phyloP scores from a whole-genome alignment of 2,797 vertebrate genomes.

The Lepilemur septentrionalis region DNA sequence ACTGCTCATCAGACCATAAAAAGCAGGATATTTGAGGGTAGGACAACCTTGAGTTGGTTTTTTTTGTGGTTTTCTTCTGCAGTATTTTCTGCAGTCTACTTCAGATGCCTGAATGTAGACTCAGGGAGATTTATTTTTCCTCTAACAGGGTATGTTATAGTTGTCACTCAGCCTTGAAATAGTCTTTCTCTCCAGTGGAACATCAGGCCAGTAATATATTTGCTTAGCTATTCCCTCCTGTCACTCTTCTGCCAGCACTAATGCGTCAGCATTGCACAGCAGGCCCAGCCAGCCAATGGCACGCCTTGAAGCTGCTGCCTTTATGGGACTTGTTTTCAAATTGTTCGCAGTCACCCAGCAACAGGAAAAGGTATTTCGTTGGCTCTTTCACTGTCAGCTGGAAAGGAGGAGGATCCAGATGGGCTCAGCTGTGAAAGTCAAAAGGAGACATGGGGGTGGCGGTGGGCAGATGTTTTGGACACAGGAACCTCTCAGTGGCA shows the following conservation, averaged over 20 bases:
- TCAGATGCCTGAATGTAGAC: constrained; percentile 63
- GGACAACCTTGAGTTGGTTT: not conserved
- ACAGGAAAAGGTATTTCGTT: constrained; percentile 68
- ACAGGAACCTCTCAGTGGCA: not conserved
- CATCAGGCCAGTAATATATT: constrained; percentile 73
- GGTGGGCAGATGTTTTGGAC: not conserved
- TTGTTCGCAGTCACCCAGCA: constrained; percentile 39
- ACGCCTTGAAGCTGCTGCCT: not conserved
- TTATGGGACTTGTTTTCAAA: constrained; percentile 38
- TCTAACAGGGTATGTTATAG: constrained; percentile 72
- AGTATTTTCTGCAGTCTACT: constrained; percentile 57
- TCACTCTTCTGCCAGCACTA: constrained; percentile 66
- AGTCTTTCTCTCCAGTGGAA: constrained; percentile 75
- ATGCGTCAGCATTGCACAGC: constrained; percentile 58
- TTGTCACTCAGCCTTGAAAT: constrained; percentile 84
- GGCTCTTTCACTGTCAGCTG: constrained; percentile 53
- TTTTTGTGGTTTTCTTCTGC: not conserved
- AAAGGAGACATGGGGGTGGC: not conserved
- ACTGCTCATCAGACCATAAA: not conserved
- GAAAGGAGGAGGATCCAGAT: constrained; percentile 2
- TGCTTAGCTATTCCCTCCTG: constrained; percentile 72
- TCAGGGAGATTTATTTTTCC: constrained; percentile 78
- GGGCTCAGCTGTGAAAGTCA: constrained; percentile 42
- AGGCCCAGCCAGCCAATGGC: constrained; percentile 23
- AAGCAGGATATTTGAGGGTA: constrained; percentile 24